Evolutionary conservation across 1,140 invertebrate genomes (phyloP).

Genomic region (Philotrypesis tridentata): DNA sequence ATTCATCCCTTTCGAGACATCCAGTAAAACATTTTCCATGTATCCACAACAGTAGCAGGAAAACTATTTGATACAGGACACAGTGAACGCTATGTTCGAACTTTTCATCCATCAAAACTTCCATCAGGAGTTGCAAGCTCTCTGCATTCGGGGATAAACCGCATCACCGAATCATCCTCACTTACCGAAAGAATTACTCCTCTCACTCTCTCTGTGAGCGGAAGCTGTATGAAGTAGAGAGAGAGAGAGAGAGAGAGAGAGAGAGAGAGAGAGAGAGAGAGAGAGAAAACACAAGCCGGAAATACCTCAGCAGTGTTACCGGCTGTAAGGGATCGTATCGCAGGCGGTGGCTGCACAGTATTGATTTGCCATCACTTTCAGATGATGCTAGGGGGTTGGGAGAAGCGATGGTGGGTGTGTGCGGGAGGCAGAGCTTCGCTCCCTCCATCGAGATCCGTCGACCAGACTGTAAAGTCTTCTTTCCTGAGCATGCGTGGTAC

Average conservation of each 20-base stretch:
- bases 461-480: neutral
- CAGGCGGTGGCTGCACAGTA: conserved; percentile 52
- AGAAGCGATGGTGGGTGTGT: conserved; percentile 59
- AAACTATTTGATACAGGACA: too few species aligned
- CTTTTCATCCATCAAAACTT: neutral
- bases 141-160: neutral
- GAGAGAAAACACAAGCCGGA: neutral
- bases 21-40: conserved; percentile 3
- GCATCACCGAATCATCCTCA: neutral
- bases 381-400: conserved; percentile 59
- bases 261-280: neutral
- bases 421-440: conserved; percentile 56
- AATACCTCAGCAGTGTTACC: neutral
- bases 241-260: neutral
- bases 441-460: conserved; percentile 3
- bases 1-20: neutral
- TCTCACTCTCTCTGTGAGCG: neutral
- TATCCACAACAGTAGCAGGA: neutral
- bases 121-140: neutral
- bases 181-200: neutral
- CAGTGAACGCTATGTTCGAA: neutral
- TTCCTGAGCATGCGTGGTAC: neutral
- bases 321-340: neutral
- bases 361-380: conserved; percentile 73
- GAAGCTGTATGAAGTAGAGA: too few species aligned